These are phyloP conservation scores for Synergus japonicus DNA, from an alignment of 2,888 invertebrate species.

Conservation along the genomic window DNA sequence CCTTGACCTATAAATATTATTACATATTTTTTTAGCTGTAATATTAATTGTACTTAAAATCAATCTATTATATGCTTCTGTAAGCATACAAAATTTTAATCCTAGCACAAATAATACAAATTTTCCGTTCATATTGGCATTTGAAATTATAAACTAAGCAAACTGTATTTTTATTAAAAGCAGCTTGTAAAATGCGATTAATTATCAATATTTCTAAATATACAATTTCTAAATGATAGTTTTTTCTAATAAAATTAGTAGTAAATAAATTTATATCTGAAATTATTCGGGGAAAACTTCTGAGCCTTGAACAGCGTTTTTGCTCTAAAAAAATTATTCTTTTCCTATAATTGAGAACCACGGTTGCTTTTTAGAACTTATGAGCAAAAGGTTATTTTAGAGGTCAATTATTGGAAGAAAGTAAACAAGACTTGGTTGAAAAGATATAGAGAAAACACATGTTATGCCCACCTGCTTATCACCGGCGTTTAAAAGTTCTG, in stretches of 20 bases:
- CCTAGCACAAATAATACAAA: not conserved
- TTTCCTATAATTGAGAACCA: not conserved
- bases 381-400: not conserved
- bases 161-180: too few relatives aligned
- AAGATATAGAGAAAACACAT: not conserved
- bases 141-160: too few relatives aligned
- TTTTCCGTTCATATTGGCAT: too few relatives aligned
- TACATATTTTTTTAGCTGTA: not conserved
- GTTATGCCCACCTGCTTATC: constrained; percentile 60
- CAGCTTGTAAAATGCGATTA: too few relatives aligned
- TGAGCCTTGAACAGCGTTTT: not conserved
- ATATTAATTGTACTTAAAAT: not conserved
- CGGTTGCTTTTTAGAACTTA: not conserved
- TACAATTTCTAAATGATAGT: too few relatives aligned
- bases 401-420: not conserved
- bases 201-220: too few relatives aligned
- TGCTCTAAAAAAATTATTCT: not conserved
- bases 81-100: not conserved
- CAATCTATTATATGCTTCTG: not conserved
- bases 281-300: not conserved
- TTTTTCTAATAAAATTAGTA: not conserved
- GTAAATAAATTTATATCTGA: not conserved
- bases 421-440: not conserved
- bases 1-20: constrained; percentile 64
- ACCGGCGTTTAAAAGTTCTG: constrained; percentile 78